Conservation (phyloP, 2,888 invertebrate species). For the Trichogramma dendrolimi region DNA sequence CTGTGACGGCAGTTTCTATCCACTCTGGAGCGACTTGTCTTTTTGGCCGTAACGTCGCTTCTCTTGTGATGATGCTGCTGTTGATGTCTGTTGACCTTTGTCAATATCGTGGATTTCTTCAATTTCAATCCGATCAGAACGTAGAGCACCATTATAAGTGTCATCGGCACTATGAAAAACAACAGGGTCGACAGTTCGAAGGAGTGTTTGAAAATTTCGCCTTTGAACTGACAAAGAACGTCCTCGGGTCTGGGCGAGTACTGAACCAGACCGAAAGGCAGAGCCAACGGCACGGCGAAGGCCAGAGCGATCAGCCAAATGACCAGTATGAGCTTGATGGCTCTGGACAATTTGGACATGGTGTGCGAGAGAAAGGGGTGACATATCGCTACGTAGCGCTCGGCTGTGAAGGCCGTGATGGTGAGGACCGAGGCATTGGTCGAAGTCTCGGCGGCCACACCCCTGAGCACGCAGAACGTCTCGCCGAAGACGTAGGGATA, state of each 20-base stretch:
- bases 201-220: constrained; percentile 53
- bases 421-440: constrained; percentile 56
- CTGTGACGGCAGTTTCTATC: constrained; percentile 46
- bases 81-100: constrained; percentile 44
- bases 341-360: constrained; percentile 82
- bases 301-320: constrained; percentile 77
- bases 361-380: constrained; percentile 71
- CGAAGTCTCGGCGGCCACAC: constrained; percentile 57
- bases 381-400: constrained; percentile 68
- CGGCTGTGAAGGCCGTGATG: constrained; percentile 69
- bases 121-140: constrained; percentile 54
- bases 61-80: constrained; percentile 11
- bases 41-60: constrained; percentile 22
- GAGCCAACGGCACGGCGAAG: constrained; percentile 70
- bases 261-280: constrained; percentile 53
- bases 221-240: constrained; percentile 52
- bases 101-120: constrained; percentile 53
- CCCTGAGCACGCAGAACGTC: constrained; percentile 56
- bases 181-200: constrained; percentile 61
- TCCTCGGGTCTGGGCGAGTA: constrained; percentile 53
- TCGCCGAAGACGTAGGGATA: constrained; percentile 58
- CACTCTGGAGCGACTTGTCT: constrained; percentile 34
- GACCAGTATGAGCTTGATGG: constrained; percentile 72
- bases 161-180: constrained; percentile 63
- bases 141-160: constrained; percentile 60